Percentiles rank a stretch among this genome's conserved stretches.
phyloP scores from a whole-genome alignment of 2,888 invertebrate species.

The Lepidochrysops patricia region DNA sequence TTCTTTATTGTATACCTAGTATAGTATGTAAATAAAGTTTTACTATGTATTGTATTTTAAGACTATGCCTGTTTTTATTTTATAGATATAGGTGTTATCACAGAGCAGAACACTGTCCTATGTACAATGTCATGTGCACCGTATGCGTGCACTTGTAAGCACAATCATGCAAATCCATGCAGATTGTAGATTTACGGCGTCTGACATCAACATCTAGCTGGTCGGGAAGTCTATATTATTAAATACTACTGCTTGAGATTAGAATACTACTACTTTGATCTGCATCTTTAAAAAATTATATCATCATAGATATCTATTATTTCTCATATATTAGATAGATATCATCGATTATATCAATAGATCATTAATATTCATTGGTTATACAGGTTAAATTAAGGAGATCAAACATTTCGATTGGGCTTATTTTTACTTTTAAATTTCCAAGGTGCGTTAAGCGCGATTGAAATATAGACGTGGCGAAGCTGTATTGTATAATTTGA shows the following conservation, averaged over 20 bases:
- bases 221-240: neutral
- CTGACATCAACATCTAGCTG: neutral
- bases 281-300: no score
- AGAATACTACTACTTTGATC: no score
- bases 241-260: neutral
- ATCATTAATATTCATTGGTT: neutral
- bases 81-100: neutral
- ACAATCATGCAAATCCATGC: slow-evolving; percentile 1
- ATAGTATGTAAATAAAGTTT: no score
- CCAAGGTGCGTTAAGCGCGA: neutral
- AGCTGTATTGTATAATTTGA: slow-evolving; percentile 14
- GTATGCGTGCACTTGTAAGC: slow-evolving; percentile 1
- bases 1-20: no score
- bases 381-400: neutral
- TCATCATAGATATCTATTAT: no score
- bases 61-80: slow-evolving; percentile 1
- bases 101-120: neutral
- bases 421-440: slow-evolving; percentile 9
- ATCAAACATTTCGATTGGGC: neutral
- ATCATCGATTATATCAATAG: neutral
- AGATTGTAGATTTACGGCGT: neutral
- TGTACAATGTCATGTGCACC: neutral
- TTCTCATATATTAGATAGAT: no score
- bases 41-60: no score
- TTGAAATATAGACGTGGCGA: slow-evolving; percentile 13